Conservation (phyloP, 2,113 vertebrate species). For the Pygoscelis adeliae region DNA sequence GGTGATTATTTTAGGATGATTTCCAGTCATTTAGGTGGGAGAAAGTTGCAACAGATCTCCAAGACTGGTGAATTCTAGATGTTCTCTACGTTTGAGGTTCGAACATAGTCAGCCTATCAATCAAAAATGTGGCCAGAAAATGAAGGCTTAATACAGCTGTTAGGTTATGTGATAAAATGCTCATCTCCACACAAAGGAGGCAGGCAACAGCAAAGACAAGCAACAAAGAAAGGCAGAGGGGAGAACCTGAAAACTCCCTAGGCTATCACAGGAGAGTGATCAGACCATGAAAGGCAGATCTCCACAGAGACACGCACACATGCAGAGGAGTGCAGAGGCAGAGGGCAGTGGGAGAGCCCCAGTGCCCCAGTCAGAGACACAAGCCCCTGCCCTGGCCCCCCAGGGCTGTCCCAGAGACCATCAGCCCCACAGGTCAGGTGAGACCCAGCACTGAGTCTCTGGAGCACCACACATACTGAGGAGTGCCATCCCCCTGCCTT, state of each 20-base stretch:
- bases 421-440: not conserved
- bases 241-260: not conserved
- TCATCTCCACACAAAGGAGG: not conserved
- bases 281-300: not conserved
- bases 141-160: not conserved
- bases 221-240: not conserved
- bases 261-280: not conserved
- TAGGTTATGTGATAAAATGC: not conserved
- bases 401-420: not conserved
- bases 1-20: not conserved
- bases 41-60: not conserved
- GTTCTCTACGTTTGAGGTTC: not conserved
- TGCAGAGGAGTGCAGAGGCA: not conserved
- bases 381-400: fast-evolving
- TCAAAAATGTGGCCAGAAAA: not conserved
- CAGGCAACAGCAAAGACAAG: not conserved
- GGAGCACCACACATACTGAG: not conserved
- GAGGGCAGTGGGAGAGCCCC: not conserved
- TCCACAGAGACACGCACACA: fast-evolving
- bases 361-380: not conserved
- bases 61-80: not conserved
- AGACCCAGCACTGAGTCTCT: not conserved
- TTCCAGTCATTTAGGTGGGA: not conserved
- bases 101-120: not conserved
- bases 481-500: not conserved